Conservation (phyloP, 2,113 vertebrate species). For the Monopterus albus region DNA sequence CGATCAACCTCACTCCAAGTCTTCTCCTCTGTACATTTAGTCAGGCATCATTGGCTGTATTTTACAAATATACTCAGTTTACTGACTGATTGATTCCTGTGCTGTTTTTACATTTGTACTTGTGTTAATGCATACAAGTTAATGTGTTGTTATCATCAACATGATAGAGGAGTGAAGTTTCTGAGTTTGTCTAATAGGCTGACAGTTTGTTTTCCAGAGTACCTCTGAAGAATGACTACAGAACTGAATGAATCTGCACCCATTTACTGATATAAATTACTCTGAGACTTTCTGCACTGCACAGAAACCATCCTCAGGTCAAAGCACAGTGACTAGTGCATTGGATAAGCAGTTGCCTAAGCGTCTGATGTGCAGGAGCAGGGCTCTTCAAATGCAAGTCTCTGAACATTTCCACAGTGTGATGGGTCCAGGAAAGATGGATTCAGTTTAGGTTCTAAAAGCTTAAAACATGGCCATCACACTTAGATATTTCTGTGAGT, state of each 20-base stretch:
- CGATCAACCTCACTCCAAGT: constrained; percentile 28
- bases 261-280: constrained; percentile 17
- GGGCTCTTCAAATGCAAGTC: no score
- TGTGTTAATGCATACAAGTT: constrained; percentile 37
- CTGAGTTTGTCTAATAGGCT: constrained; percentile 8
- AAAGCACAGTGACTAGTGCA: neutral
- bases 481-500: no score
- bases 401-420: no score
- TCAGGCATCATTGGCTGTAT: no score
- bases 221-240: constrained; percentile 5
- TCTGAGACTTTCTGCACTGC: no score
- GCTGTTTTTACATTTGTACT: constrained; percentile 36
- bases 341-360: neutral
- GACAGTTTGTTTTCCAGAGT: constrained; percentile 6
- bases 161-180: constrained; percentile 23
- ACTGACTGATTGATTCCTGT: constrained; percentile 37
- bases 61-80: constrained; percentile 48
- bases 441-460: no score
- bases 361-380: neutral
- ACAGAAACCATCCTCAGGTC: neutral
- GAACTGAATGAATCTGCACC: constrained; percentile 20
- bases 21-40: constrained; percentile 16
- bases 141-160: constrained; percentile 31
- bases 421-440: no score
- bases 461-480: no score